These are phyloP conservation scores for Eulacestoma nigropectus DNA, from an alignment of 2,113 vertebrate genomes.

Conservation along the genomic window DNA sequence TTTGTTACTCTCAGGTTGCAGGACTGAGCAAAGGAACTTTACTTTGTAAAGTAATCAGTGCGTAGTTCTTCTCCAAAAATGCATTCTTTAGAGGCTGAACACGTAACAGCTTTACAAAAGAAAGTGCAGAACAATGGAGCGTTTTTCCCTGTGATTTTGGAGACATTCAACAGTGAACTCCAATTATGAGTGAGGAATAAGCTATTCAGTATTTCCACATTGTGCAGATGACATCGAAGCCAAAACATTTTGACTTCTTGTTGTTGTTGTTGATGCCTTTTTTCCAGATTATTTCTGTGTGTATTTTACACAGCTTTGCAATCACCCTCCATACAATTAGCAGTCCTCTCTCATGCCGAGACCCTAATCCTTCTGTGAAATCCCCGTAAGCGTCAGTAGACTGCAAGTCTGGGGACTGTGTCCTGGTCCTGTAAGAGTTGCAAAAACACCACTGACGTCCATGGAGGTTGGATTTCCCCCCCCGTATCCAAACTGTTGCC, in stretches of 20 bases:
- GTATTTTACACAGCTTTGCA: neutral
- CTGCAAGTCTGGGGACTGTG: neutral
- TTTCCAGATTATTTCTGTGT: neutral
- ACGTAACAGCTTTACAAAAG: neutral
- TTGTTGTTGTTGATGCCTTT: neutral
- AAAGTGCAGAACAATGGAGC: neutral
- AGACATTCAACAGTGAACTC: neutral
- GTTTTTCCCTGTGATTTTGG: neutral
- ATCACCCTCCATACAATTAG: neutral
- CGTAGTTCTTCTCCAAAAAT: neutral
- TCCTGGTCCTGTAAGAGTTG: neutral
- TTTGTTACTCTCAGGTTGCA: constrained; percentile 41
- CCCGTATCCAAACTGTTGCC: neutral
- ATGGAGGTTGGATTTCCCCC: neutral
- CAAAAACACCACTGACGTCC: neutral
- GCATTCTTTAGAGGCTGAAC: neutral
- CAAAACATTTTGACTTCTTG: neutral
- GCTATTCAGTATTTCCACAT: constrained; percentile 8
- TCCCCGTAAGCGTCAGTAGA: neutral
- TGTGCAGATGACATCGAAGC: neutral
- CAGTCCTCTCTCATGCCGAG: neutral
- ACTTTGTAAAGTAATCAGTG: neutral
- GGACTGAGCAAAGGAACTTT: neutral
- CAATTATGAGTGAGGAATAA: neutral
- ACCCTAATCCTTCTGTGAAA: neutral